Conservation (phyloP, 2,113 vertebrate species). For the Muntiacus muntjak region DNA sequence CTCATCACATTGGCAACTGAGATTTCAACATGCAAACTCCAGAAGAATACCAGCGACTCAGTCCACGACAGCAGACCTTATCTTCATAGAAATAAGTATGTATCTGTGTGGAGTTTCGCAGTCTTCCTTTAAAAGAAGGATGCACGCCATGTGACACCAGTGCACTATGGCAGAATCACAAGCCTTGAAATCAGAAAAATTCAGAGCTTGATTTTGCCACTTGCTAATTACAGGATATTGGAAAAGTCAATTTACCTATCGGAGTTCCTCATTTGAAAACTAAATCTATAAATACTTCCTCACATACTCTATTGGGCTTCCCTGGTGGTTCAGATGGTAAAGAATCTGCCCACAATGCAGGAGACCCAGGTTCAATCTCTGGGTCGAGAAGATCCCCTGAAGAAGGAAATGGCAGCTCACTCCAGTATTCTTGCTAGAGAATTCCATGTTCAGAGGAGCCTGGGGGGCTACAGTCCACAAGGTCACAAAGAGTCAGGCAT, state of each 20-base stretch:
- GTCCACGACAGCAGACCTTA: background rate
- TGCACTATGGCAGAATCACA: background rate
- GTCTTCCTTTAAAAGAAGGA: background rate
- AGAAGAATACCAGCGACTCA: background rate
- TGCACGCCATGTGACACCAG: too few relatives aligned
- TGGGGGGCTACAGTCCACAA: fast-evolving
- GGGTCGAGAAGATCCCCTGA: background rate
- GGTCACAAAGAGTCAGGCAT: background rate
- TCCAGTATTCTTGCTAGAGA: background rate
- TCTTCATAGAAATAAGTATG: background rate
- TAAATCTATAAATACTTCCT: background rate
- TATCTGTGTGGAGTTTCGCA: background rate
- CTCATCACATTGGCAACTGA: background rate
- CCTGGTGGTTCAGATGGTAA: background rate
- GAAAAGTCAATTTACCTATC: background rate
- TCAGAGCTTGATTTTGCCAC: background rate
- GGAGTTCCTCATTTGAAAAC: background rate
- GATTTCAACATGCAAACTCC: background rate
- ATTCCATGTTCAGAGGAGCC: background rate
- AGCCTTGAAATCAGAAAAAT: background rate
- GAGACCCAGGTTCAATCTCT: background rate
- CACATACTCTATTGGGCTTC: background rate
- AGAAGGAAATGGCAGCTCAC: background rate
- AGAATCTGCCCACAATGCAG: background rate
- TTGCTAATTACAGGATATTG: background rate